Evolutionary conservation across 2,113 vertebrate genomes (phyloP).

Genomic region (Pterocles burchelli): DNA sequence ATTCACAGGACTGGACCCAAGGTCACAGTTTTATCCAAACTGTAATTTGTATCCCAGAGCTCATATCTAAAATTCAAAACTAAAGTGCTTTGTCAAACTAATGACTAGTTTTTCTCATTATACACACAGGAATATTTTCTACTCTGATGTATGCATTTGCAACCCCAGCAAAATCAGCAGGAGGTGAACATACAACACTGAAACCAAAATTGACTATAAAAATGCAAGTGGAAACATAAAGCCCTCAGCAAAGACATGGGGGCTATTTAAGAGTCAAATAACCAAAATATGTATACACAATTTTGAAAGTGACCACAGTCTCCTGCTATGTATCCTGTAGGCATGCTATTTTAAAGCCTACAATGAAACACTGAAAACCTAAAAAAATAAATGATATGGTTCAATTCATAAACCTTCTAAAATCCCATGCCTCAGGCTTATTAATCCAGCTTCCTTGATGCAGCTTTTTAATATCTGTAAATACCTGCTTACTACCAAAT

Average conservation of each 20-base stretch:
- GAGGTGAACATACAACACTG: not conserved
- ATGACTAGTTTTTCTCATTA: not conserved
- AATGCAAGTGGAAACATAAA: constrained; percentile 13
- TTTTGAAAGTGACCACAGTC: constrained; percentile 10
- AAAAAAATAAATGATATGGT: not conserved
- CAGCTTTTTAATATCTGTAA: constrained; percentile 55
- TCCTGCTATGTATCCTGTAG: not conserved
- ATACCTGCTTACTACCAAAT: constrained; percentile 58
- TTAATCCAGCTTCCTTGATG: constrained; percentile 44
- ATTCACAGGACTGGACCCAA: not conserved
- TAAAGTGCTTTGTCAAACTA: not conserved
- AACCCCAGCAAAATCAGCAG: not conserved
- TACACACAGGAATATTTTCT: not conserved
- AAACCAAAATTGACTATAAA: constrained; percentile 1
- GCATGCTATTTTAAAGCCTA: not conserved
- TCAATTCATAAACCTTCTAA: constrained; percentile 18
- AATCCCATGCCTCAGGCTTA: constrained; percentile 21
- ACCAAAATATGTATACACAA: not conserved
- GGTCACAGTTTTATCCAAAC: not conserved
- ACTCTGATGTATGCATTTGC: not conserved
- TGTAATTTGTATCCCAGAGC: not conserved
- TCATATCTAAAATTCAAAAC: not conserved
- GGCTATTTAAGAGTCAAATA: not conserved
- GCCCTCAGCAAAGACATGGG: not conserved
- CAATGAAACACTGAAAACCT: not conserved